phyloP scores from a whole-genome alignment of 2,888 invertebrate species.

The Halictus quadricinctus region DNA sequence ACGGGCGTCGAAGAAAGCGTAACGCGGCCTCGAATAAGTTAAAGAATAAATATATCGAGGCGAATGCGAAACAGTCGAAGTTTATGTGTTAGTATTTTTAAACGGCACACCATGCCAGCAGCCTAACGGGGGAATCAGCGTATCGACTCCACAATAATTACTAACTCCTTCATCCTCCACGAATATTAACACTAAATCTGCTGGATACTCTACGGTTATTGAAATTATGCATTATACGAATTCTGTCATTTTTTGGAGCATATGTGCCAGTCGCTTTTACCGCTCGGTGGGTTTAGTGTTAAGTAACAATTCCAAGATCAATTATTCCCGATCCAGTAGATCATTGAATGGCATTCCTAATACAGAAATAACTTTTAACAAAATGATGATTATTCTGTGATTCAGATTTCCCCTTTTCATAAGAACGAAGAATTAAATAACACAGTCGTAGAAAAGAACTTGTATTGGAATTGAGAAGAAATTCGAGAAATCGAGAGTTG shows the following conservation, averaged over 20 bases:
- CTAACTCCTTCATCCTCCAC: not conserved
- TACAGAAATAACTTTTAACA: not conserved
- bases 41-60: not conserved
- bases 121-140: not conserved
- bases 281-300: too few species aligned
- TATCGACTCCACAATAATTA: not conserved
- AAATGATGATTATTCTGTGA: not conserved
- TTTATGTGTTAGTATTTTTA: conserved; percentile 8
- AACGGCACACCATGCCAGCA: not conserved
- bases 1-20: conserved; percentile 10
- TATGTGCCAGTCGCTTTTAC: not conserved
- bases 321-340: not conserved
- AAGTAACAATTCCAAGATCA: too few species aligned
- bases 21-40: conserved; percentile 5
- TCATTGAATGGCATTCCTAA: not conserved
- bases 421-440: not conserved
- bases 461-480: not conserved
- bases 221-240: too few species aligned
- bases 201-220: not conserved
- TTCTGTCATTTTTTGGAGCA: not conserved
- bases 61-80: conserved; percentile 5
- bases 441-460: not conserved
- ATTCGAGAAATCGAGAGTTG: not conserved
- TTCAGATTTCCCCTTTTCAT: not conserved
- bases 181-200: not conserved